A percentile compares a stretch with the other conserved stretches of the same genome.
These are phyloP conservation scores for Coregonus sp. DNA, from an alignment of 2,797 vertebrate species.

Conservation along the genomic window DNA sequence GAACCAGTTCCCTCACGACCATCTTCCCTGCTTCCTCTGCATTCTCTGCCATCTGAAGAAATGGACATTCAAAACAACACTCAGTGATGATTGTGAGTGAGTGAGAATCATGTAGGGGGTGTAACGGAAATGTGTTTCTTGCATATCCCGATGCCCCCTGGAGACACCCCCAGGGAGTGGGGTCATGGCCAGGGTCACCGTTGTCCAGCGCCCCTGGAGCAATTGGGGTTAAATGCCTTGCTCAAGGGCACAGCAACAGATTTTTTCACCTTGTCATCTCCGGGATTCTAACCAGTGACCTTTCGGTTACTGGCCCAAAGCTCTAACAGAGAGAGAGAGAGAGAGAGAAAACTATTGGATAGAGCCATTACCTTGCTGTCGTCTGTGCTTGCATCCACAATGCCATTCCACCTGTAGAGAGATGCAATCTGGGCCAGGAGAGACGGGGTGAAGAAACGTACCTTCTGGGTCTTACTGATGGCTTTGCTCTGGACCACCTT, in stretches of 20 bases:
- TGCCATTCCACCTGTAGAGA: slow-evolving; percentile 91
- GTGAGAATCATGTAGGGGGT: too few relatives aligned
- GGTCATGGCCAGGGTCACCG: too few relatives aligned
- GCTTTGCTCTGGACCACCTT: slow-evolving; percentile 88
- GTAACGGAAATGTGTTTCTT: too few relatives aligned
- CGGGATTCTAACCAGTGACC: too few relatives aligned
- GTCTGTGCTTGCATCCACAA: slow-evolving; percentile 79
- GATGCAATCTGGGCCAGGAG: slow-evolving; percentile 83
- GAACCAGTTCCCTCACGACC: slow-evolving; percentile 82
- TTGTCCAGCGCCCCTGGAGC: too few relatives aligned
- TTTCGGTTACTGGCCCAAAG: too few relatives aligned
- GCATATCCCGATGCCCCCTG: too few relatives aligned
- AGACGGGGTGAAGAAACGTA: slow-evolving; percentile 87
- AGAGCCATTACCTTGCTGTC: slow-evolving; percentile 68
- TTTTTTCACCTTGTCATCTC: too few relatives aligned
- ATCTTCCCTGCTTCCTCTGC: slow-evolving; percentile 71
- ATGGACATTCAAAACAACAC: not conserved
- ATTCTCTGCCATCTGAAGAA: slow-evolving; percentile 46
- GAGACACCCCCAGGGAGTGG: too few relatives aligned
- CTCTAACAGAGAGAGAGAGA: not conserved
- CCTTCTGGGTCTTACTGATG: slow-evolving; percentile 93
- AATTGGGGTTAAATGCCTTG: too few relatives aligned
- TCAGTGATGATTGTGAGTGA: not conserved
- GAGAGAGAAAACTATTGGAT: not conserved
- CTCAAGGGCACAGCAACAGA: too few relatives aligned